Conservation (phyloP, 2,888 invertebrate genomes). For the Ligdia adustata region DNA sequence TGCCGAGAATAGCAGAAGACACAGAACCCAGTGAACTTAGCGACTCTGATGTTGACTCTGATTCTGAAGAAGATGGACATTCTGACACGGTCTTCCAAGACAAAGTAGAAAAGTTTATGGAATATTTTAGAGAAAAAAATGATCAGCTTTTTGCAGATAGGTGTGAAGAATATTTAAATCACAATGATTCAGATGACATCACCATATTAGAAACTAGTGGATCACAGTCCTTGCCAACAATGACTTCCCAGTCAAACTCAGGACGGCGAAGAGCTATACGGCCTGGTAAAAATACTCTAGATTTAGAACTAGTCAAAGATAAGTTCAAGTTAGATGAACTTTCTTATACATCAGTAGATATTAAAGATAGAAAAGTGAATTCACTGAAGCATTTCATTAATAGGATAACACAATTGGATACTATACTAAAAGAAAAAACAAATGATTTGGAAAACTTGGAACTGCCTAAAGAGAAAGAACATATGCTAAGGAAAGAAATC, state of each 20-base stretch:
- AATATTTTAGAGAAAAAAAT: conserved; percentile 88
- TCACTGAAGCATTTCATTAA: conserved; percentile 86
- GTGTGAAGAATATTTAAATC: conserved; percentile 84
- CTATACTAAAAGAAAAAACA: conserved; percentile 88
- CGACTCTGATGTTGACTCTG: conserved; percentile 85
- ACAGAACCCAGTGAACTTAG: conserved; percentile 85
- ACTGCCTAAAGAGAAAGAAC: conserved; percentile 85
- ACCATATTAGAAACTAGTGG: conserved; percentile 79
- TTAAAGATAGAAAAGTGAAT: conserved; percentile 83
- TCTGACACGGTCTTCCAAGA: conserved; percentile 87
- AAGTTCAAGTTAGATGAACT: conserved; percentile 80
- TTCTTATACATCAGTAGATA: conserved; percentile 76
- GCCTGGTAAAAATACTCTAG: conserved; percentile 87
- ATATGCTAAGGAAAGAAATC: conserved; percentile 89
- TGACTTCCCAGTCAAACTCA: conserved; percentile 78
- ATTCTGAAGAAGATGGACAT: conserved; percentile 83
- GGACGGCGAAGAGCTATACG: conserved; percentile 84
- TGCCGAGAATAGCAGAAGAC: conserved; percentile 79
- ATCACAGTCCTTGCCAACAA: conserved; percentile 73
- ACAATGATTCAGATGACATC: conserved; percentile 79
- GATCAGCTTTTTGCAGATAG: conserved; percentile 86
- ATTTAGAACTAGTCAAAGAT: conserved; percentile 85
- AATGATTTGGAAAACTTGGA: conserved; percentile 86
- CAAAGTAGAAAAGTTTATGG: conserved; percentile 88
- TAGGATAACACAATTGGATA: conserved; percentile 87